Evolutionary conservation across 2,113 vertebrate species (phyloP), one percentile per base, ranked within the genome.

Genomic region (Chloropsis cyanopogon): DNA sequence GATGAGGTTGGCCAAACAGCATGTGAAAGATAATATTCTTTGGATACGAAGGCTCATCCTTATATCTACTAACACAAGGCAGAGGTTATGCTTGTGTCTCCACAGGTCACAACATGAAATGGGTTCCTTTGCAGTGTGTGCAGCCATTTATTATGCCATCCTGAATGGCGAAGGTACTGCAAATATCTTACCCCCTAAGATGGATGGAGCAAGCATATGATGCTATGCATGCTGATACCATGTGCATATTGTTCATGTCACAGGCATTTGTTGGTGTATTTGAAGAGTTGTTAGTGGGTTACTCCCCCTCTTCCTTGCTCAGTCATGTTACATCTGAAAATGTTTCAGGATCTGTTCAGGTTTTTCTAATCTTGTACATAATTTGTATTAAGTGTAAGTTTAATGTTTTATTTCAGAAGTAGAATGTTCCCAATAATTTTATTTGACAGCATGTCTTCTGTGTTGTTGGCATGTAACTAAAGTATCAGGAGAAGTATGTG

Each of bases 331-430:
- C 94, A 89, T 96, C 95, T 86, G 71, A 95, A 95, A 93, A 78
- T 78, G 83, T 96, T 96, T 96, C 95, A 97, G 95, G 86, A 94
- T 96, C 96, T 96, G 94, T 98, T 98, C 95, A 97, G 95, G 97
- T 97, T 96, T 96, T 96, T 94, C 96, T 97, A 77, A 96, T 97
- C 97, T 97, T 98, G 98, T 98, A 98, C 96, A 98, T 98, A 98
- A 97, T 97, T 97, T 98, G 97, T 98, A 98, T 98, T 98, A 98
- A 97, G 97, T 98, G 97, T 98, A 98, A 98, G 97, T 98, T 98
- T 98, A 98, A 97, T 98, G 95, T 98, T 98, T 97, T 97, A 97
- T 98, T 97, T 97, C 69, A 22, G 95, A 97, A 95, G 96, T 97
- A 91, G 92, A 97, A 97, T 98, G 95, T 97, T 98, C 96, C 97